Conservation (phyloP, 2,797 vertebrate genomes). For the Choloepus didactylus region DNA sequence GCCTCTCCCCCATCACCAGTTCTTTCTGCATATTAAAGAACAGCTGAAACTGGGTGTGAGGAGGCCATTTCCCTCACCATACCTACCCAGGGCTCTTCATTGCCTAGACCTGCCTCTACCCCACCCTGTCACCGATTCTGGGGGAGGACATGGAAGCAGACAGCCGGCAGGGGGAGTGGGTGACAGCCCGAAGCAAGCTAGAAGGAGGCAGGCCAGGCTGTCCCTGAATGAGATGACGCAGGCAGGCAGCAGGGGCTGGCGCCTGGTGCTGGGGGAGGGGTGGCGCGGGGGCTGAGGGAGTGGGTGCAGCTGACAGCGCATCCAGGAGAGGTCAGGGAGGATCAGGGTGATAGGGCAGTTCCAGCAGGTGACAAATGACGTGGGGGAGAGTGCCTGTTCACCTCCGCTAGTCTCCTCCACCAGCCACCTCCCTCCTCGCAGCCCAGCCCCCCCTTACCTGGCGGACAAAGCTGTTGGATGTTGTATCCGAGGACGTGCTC, state of each 20-base stretch:
- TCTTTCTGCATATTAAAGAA: constrained; percentile 60
- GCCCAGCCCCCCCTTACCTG: constrained; percentile 91
- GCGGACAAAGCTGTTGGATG: constrained; percentile 98
- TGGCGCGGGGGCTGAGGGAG: constrained; percentile 63
- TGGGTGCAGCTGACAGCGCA: constrained; percentile 65
- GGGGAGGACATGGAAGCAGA: constrained; percentile 81
- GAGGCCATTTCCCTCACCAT: background rate
- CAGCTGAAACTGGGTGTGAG: background rate
- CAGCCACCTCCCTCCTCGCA: constrained; percentile 84
- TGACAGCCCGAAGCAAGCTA: constrained; percentile 79
- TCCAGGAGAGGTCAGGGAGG: constrained; percentile 64
- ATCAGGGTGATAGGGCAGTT: constrained; percentile 37
- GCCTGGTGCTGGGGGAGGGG: constrained; percentile 72
- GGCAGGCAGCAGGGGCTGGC: constrained; percentile 74
- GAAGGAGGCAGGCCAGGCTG: constrained; percentile 82
- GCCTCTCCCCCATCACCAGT: background rate
- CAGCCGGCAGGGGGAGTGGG: constrained; percentile 84
- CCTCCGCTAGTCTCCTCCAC: background rate
- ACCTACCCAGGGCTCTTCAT: constrained; percentile 62
- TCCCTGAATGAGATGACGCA: constrained; percentile 84
- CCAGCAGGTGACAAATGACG: constrained; percentile 59
- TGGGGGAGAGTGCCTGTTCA: constrained; percentile 13
- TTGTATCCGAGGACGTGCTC: constrained; percentile 98
- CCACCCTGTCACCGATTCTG: constrained; percentile 76
- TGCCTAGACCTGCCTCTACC: constrained; percentile 76